These are phyloP conservation scores for Heteromormyrus szaboi DNA, from an alignment of 2,797 vertebrate genomes.

Conservation along the genomic window DNA sequence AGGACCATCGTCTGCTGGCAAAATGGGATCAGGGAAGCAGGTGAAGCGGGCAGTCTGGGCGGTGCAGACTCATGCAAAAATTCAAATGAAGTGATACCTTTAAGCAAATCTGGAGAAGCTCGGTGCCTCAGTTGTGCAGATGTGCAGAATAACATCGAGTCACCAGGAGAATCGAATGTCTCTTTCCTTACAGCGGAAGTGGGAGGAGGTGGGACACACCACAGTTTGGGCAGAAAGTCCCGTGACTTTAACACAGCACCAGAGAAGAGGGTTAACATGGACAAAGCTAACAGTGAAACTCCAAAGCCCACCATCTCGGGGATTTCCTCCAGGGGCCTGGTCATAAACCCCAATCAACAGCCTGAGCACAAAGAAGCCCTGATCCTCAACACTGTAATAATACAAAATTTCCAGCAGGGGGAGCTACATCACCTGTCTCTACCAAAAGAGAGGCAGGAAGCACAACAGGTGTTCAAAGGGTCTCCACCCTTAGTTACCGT, in stretches of 20 bases:
- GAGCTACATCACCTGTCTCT: conserved; percentile 52
- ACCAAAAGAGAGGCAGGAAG: conserved; percentile 52
- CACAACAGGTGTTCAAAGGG: conserved; percentile 60
- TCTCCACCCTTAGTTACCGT: conserved; percentile 60
- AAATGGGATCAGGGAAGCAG: background rate
- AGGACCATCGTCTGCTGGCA: background rate
- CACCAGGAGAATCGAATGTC: conserved; percentile 26
- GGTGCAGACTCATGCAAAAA: background rate
- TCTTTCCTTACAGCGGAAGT: background rate
- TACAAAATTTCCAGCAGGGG: conserved; percentile 50
- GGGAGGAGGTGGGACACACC: conserved; percentile 24
- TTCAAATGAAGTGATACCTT: background rate
- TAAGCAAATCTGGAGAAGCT: conserved; percentile 16
- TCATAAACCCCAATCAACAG: background rate
- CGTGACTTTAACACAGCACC: conserved; percentile 32
- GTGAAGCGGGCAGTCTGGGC: background rate
- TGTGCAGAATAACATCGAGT: conserved; percentile 31
- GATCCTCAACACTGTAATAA: conserved; percentile 24
- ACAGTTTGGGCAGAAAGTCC: conserved; percentile 24
- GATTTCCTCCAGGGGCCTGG: background rate
- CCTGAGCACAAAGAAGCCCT: background rate
- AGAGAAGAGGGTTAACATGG: conserved; percentile 35
- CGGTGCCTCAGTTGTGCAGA: background rate
- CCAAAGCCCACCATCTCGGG: conserved; percentile 10
- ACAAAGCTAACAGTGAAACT: conserved; percentile 26